Percentiles rank a stretch among this genome's conserved stretches.
phyloP scores from a whole-genome alignment of 2,888 invertebrate genomes.

The Clanis bilineata region DNA sequence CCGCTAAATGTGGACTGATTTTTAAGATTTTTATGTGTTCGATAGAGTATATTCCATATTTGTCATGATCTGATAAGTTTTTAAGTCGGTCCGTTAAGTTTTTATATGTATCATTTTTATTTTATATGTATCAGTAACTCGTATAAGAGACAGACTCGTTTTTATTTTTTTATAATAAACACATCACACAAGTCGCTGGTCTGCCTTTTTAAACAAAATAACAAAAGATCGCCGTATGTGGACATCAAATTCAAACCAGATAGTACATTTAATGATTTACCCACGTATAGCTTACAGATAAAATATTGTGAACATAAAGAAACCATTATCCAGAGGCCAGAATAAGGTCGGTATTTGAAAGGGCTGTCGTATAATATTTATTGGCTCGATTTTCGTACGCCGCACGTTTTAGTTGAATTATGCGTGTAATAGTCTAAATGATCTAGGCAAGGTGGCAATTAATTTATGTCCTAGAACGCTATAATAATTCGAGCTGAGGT shows the following conservation, averaged over 20 bases:
- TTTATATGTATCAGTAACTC: no score
- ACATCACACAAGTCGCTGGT: no score
- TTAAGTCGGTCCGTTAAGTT: no score
- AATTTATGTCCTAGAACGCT: conserved; percentile 10
- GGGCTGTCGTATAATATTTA: conserved; percentile 56
- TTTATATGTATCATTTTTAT: no score
- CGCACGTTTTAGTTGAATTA: conserved; percentile 40
- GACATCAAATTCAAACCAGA: background rate
- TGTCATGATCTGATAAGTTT: no score
- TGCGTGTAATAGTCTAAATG: conserved; percentile 1
- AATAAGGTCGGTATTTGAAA: conserved; percentile 76
- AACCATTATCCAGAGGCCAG: conserved; percentile 33
- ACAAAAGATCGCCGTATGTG: no score
- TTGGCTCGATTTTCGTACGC: conserved; percentile 33
- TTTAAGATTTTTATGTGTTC: no score
- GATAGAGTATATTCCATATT: no score
- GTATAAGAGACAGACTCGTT: no score
- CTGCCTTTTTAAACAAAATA: no score
- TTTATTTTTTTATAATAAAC: no score
- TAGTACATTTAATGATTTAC: background rate
- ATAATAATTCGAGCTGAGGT: background rate
- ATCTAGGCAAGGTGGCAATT: conserved; percentile 10
- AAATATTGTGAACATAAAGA: conserved; percentile 6
- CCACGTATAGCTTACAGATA: background rate
- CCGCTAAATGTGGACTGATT: no score